phyloP scores from a whole-genome alignment of 2,888 invertebrate species.

The Sussaba pulchella region DNA sequence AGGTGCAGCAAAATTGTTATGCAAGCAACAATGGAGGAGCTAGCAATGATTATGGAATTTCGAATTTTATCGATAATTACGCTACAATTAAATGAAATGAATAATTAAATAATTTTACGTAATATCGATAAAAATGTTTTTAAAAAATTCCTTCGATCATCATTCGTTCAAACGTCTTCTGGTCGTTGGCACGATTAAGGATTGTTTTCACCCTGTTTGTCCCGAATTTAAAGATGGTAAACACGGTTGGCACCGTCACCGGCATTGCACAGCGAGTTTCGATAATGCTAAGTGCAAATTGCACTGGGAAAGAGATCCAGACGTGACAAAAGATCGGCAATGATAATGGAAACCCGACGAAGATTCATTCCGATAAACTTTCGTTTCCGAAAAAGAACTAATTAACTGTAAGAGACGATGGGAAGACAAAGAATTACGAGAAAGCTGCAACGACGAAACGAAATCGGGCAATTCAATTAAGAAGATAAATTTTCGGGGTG shows the following conservation, averaged over 20 bases:
- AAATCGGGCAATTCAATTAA: slow-evolving; percentile 73
- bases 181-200: no score
- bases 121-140: no score
- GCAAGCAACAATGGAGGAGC: no score
- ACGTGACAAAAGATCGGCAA: not conserved
- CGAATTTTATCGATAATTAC: no score
- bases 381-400: slow-evolving; percentile 57
- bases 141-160: no score
- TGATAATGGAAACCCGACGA: not conserved
- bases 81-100: no score
- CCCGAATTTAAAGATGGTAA: not conserved
- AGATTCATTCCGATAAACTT: slow-evolving; percentile 62
- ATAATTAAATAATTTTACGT: no score
- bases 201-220: not conserved
- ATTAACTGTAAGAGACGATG: slow-evolving; percentile 61
- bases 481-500: slow-evolving; percentile 72
- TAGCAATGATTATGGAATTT: no score
- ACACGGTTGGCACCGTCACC: not conserved
- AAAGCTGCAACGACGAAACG: slow-evolving; percentile 52
- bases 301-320: slow-evolving; percentile 26
- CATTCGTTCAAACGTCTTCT: no score
- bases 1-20: no score
- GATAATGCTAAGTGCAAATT: slow-evolving; percentile 59
- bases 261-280: slow-evolving; percentile 30
- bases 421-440: slow-evolving; percentile 42